Evolutionary conservation across 2,113 vertebrate species (phyloP).

Genomic region (Grammomys surdaster): DNA sequence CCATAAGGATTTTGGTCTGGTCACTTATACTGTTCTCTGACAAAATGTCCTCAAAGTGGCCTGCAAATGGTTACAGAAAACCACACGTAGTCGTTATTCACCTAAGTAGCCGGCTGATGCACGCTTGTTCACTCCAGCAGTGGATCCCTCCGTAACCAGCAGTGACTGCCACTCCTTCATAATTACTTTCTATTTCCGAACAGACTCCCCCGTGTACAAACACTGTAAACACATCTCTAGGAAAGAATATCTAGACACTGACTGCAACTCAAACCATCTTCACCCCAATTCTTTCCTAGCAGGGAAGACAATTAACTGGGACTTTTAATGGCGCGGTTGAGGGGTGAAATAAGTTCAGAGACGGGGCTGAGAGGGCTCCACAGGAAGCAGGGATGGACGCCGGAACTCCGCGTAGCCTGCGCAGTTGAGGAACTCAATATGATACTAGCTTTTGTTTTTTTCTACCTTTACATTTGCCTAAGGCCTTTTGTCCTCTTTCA

Average conservation of each 20-base stretch:
- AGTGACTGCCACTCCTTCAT: fast-evolving
- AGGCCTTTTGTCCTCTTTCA: not conserved
- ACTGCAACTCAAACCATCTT: not conserved
- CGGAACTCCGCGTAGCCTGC: fast-evolving
- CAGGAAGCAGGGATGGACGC: fast-evolving
- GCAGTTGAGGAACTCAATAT: fast-evolving
- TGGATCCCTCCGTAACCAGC: fast-evolving
- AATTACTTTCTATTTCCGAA: not conserved
- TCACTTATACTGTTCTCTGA: slow-evolving; percentile 82
- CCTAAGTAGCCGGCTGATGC: not conserved
- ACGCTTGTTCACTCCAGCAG: not conserved
- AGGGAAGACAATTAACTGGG: not conserved
- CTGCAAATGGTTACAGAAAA: slow-evolving; percentile 81
- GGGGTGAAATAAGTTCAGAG: not conserved
- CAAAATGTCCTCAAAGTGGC: slow-evolving; percentile 88
- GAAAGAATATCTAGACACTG: not conserved
- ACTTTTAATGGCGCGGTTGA: not conserved
- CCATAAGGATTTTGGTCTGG: slow-evolving; percentile 88
- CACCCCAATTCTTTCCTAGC: not conserved
- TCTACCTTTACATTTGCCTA: not conserved
- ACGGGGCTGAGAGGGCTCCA: fast-evolving
- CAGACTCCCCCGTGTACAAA: not conserved
- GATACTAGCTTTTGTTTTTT: not conserved
- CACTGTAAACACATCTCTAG: not conserved
- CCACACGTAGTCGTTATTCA: not conserved